phyloP scores from a whole-genome alignment of 2,888 invertebrate species.

The Eupithecia centaureata region DNA sequence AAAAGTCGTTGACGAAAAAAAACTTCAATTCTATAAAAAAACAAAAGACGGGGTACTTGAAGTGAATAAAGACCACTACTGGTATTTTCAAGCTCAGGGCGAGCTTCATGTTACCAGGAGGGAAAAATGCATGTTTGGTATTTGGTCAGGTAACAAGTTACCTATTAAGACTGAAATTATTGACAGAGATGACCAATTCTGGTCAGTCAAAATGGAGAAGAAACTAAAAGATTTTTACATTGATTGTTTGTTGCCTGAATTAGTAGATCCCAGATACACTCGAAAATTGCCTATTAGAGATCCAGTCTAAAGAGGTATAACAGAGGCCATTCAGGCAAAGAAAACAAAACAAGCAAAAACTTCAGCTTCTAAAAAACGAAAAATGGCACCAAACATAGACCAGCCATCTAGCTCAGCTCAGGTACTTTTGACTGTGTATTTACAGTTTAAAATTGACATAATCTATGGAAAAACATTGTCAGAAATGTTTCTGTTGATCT shows the following conservation, averaged over 20 bases:
- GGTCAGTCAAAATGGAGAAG: not conserved
- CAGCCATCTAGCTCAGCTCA: too few relatives aligned
- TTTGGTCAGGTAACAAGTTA: not conserved
- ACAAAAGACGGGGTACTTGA: not conserved
- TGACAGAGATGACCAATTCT: not conserved
- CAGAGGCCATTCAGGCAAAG: not conserved
- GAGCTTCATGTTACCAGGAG: not conserved
- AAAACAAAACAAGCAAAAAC: not conserved
- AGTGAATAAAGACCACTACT: not conserved
- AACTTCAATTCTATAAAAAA: not conserved
- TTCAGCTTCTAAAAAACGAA: too few relatives aligned
- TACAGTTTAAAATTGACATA: too few relatives aligned
- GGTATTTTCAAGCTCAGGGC: not conserved
- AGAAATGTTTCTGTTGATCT: too few relatives aligned
- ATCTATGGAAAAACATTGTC: too few relatives aligned
- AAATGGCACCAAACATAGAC: too few relatives aligned
- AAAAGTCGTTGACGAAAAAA: not conserved
- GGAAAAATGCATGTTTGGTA: not conserved
- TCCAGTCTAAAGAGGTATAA: not conserved
- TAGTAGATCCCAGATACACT: not conserved
- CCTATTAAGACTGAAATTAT: slow-evolving; percentile 1
- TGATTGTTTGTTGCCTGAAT: not conserved
- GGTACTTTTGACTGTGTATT: too few relatives aligned
- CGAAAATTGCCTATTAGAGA: not conserved
- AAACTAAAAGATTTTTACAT: not conserved